A percentile compares a stretch with the other conserved stretches of the same genome.
Evolutionary conservation across 2,888 invertebrate species (phyloP).

Genomic region (Drosophila yooni): DNA sequence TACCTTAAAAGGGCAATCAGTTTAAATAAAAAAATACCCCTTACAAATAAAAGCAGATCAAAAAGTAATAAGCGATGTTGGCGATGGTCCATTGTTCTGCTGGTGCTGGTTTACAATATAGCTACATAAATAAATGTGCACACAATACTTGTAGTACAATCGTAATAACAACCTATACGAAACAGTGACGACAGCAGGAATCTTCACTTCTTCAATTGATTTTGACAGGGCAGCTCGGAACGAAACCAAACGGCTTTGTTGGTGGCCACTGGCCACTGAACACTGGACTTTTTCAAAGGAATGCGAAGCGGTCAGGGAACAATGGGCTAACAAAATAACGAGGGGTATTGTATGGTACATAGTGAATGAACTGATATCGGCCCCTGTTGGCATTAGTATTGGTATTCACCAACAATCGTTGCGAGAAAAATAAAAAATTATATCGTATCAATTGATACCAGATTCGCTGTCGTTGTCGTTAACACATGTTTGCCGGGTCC

Average conservation of each 20-base stretch:
- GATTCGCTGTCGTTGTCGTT: slow-evolving; percentile 71
- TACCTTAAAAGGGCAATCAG: slow-evolving; percentile 23
- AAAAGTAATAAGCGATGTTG: slow-evolving; percentile 31
- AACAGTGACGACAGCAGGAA: slow-evolving; percentile 74
- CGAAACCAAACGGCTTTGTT: slow-evolving; percentile 59
- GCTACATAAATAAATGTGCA: slow-evolving; percentile 74
- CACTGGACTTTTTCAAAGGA: background rate
- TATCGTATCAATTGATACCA: slow-evolving; percentile 69
- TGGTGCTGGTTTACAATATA: slow-evolving; percentile 41
- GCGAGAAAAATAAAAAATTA: slow-evolving; percentile 30
- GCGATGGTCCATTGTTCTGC: slow-evolving; percentile 64
- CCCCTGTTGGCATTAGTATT: slow-evolving; percentile 38
- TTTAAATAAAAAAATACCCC: slow-evolving; percentile 58
- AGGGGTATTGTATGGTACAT: slow-evolving; percentile 38
- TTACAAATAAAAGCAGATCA: slow-evolving; percentile 19
- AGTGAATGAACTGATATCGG: slow-evolving; percentile 74
- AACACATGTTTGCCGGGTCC: slow-evolving; percentile 65
- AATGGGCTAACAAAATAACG: slow-evolving; percentile 61
- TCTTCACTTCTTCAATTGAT: slow-evolving; percentile 74
- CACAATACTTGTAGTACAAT: slow-evolving; percentile 53
- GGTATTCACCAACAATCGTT: slow-evolving; percentile 10
- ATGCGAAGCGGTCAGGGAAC: slow-evolving; percentile 36
- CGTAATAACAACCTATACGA: slow-evolving; percentile 42
- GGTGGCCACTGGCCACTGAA: slow-evolving; percentile 57
- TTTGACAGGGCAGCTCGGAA: slow-evolving; percentile 41